phyloP scores from a whole-genome alignment of 2,113 vertebrate species.

The western clawed frog (Xenopus tropicalis) region UCB_Xtro_10.0 CM004451.2:69269501-69270000 shows the following conservation, averaged over 20 bases:
- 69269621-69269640: too few species aligned
- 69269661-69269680: neutral
- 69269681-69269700: neutral
- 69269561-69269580: too few species aligned
- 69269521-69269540: too few species aligned
- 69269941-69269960: constrained; percentile 3
- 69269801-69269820: constrained; percentile 23
- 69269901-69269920: constrained; percentile 21
- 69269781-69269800: constrained; percentile 31
- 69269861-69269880: constrained; percentile 29
- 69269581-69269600: too few species aligned
- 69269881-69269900: constrained; percentile 10
- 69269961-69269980: too few species aligned
- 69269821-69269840: constrained; percentile 8
- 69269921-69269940: constrained; percentile 1
- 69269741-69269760: constrained; percentile 5
- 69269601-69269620: too few species aligned
- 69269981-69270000: too few species aligned
- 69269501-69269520: too few species aligned
- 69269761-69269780: neutral
- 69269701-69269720: neutral
- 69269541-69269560: too few species aligned
- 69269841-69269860: constrained; percentile 17
- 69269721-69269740: constrained; percentile 16
- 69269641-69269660: neutral